Evolutionary conservation across 2,797 vertebrate species (phyloP).

Genomic region (Oryzias dopingdopingensis): DNA sequence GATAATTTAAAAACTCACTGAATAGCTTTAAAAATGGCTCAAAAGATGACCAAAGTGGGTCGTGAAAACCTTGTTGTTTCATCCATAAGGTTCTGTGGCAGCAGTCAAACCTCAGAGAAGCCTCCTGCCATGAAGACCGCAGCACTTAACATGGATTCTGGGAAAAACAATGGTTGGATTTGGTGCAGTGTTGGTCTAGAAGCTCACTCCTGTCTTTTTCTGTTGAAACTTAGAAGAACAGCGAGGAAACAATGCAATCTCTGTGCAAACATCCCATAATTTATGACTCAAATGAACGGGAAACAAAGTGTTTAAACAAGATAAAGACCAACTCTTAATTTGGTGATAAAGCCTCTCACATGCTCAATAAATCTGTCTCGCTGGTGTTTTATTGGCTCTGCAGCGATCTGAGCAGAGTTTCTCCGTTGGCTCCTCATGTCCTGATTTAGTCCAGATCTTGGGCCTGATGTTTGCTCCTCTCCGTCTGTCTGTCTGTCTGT

Average conservation of each 20-base stretch:
- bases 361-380: slow-evolving; percentile 16
- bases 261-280: slow-evolving; percentile 9
- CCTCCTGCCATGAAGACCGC: too few relatives aligned
- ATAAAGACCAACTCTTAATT: slow-evolving; percentile 25
- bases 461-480: slow-evolving; percentile 31
- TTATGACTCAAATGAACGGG: slow-evolving; percentile 1
- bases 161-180: too few relatives aligned
- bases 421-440: slow-evolving; percentile 1
- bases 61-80: too few relatives aligned
- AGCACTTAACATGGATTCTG: too few relatives aligned
- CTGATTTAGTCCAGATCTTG: slow-evolving; percentile 10
- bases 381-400: slow-evolving; percentile 10
- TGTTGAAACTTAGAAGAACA: not conserved
- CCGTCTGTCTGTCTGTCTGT: slow-evolving; percentile 15
- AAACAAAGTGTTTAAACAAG: slow-evolving; percentile 26
- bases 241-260: not conserved
- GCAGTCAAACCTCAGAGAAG: too few relatives aligned
- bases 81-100: too few relatives aligned
- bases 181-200: too few relatives aligned
- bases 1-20: too few relatives aligned
- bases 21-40: too few relatives aligned
- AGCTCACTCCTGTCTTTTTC: not conserved
- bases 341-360: slow-evolving; percentile 15
- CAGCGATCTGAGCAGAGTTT: slow-evolving; percentile 16
- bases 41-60: too few relatives aligned